Conservation (phyloP, 2,797 vertebrate species). For the Sciaenops ocellatus region DNA sequence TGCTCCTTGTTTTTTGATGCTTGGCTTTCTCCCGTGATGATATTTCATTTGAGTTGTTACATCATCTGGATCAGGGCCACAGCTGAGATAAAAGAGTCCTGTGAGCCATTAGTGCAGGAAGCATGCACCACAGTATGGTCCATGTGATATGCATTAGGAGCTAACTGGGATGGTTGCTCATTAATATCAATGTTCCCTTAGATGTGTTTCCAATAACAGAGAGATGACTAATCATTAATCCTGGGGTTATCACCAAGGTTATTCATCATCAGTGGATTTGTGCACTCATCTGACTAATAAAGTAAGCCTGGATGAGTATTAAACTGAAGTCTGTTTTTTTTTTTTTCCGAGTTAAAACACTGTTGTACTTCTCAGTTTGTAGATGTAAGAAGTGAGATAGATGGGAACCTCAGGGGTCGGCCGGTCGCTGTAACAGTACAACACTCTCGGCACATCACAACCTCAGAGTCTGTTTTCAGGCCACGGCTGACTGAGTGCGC, state of each 20-base stretch:
- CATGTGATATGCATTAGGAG: slow-evolving; percentile 69
- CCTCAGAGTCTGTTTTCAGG: slow-evolving; percentile 26
- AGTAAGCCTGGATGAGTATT: slow-evolving; percentile 20
- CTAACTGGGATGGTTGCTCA: slow-evolving; percentile 61
- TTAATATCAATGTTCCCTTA: slow-evolving; percentile 69
- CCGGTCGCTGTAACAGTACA: slow-evolving; percentile 10
- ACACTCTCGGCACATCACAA: slow-evolving; percentile 32
- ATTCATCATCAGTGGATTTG: slow-evolving; percentile 45
- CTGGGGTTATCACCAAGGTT: slow-evolving; percentile 16
- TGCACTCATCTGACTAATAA: slow-evolving; percentile 32
- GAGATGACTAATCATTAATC: slow-evolving; percentile 60
- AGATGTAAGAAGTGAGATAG: slow-evolving; percentile 13
- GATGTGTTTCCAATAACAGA: slow-evolving; percentile 67
- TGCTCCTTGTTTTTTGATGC: slow-evolving; percentile 47
- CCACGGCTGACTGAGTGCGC: slow-evolving; percentile 31
- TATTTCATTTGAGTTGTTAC: slow-evolving; percentile 74
- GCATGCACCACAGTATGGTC: slow-evolving; percentile 49
- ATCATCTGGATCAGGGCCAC: slow-evolving; percentile 75
- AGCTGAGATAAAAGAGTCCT: slow-evolving; percentile 66
- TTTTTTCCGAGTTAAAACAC: not conserved
- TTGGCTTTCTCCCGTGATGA: slow-evolving; percentile 57
- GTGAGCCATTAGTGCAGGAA: slow-evolving; percentile 62
- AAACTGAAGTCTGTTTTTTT: slow-evolving; percentile 17
- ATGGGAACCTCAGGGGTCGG: slow-evolving; percentile 10
- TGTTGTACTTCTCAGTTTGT: not conserved